Base-by-base conservation (phyloP, 2,797 vertebrate species). In the Brachyalestes nurse region DNA sequence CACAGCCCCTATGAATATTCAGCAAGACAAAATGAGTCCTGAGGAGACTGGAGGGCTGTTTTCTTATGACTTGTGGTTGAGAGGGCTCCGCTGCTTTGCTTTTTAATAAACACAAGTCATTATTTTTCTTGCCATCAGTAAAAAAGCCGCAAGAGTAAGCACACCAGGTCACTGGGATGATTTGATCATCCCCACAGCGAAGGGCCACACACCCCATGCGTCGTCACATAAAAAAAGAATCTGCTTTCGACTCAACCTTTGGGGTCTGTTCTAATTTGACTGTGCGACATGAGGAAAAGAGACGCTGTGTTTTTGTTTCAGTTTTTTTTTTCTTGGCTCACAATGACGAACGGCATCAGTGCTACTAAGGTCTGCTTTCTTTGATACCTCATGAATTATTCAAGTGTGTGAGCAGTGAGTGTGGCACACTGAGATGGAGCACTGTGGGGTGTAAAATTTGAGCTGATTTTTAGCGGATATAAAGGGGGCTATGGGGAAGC, bases 371-470 rank as follows among this genome's bases (percentile, higher is more conserved):
- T 82, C 81, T 85, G 75, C 60, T 70, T 77, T 72, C 77, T 53
- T 66, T 78, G 81, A 85, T 78, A 81, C 81, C 77, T 88, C 76
- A 87, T 88, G 78, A 85, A 87, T 88, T 83, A 87, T 86, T 87
- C 83, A 84, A 53, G 34, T 10, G 4, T 77, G 69, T 19, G 78
- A 81, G 83, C 80, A 78, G 75, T 9, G 40, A 77, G 74, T 81
- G 79, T 75, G 78, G 69, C 75, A 76, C 61, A 47, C 57, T 4
- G 60, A 75, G 77, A 84, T 74, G 4, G 81, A 87, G 70, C 58
- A 80, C 83, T 83, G 70, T 81, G 81, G 82, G 85, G 84, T 83
- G 86, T 84, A 82, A 87, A 83, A 86, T 86, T 76, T 82, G 79
- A 86, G 80, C 78, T 75, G 80, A 86, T 83, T 79, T 80, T 83